phyloP scores from a whole-genome alignment of 2,113 vertebrate genomes.

The Parus major region DNA sequence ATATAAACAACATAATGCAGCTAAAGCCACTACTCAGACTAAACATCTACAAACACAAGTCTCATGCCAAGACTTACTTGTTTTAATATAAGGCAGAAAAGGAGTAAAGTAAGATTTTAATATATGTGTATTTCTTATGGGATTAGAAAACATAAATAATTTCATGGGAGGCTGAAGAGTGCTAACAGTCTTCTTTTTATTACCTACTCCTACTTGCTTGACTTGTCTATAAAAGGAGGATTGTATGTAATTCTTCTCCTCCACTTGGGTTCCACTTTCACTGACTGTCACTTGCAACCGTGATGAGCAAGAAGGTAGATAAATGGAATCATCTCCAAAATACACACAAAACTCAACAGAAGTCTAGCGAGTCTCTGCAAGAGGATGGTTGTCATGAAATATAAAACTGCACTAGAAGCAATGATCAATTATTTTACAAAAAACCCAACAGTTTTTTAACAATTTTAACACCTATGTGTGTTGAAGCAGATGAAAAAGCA shows the following conservation, averaged over 20 bases:
- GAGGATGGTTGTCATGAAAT: not conserved
- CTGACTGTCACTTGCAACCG: not conserved
- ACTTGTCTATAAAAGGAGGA: not conserved
- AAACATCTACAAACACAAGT: not conserved
- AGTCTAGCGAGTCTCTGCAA: not conserved
- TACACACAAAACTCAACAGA: not conserved
- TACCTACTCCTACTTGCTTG: not conserved
- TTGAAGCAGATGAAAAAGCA: not conserved
- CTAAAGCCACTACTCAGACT: not conserved
- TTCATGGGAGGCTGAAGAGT: not conserved
- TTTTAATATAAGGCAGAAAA: not conserved
- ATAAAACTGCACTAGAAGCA: not conserved
- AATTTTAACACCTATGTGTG: not conserved
- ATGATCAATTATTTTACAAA: not conserved
- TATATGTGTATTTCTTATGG: not conserved
- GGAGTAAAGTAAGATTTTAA: not conserved
- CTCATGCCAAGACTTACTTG: not conserved
- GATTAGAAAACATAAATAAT: not conserved
- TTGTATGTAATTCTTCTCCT: not conserved
- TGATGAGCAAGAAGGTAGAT: fast-evolving
- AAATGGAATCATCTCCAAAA: not conserved
- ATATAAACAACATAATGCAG: not conserved
- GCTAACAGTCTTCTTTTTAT: not conserved
- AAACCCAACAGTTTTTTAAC: not conserved
- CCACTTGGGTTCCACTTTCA: not conserved